Base-by-base conservation (phyloP, 2,113 vertebrate species). In the Amblyornis subalaris region DNA sequence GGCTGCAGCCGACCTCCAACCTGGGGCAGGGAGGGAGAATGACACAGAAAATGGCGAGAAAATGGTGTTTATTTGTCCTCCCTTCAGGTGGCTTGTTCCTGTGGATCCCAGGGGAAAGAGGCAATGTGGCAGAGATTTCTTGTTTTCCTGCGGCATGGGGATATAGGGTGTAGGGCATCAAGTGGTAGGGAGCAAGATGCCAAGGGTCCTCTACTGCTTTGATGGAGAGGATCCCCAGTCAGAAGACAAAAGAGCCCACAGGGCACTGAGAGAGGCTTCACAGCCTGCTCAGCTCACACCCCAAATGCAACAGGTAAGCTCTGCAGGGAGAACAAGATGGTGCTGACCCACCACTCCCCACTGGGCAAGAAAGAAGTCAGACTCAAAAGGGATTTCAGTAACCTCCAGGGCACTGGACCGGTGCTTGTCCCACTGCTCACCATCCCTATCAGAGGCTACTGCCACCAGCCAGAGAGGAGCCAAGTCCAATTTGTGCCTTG, bases 401-500 rank as follows among this genome's bases (percentile, higher is more conserved):
- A 65, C 19, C 9, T 45, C 45, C 21, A 48, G 35, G 8, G 31
- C 40, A 69, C 26, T 64, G 55, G 38, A 50, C 6, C 1, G 1
- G 10, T 44, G 28, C 64, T 94, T 50, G 65, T 53, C 14, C 57
- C 48, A 20, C 21, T 65, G 38, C 28, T 81, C n/a, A 21, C 53
- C 31, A 26, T 26, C 19, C 22, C 22, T 5, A 2, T 50, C 75
- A 69, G 67, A 50, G 33, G 35, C 44, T 74, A 23, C 45, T 66
- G 86, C 45, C 47, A 73, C 21, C 36, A 61, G 62, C 45, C 58
- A 93, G 45, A 12, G 12, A 61, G 38, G 36, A 95, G 25, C 16
- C 0, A 1, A n/a, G 26, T 51, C 58, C 31, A 3, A 0, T 51
- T 29, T 1, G 1, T 66, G 25, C 15, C 29, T 22, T 47, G 1